These are phyloP conservation scores for Megathymus violae DNA, from an alignment of 1,140 invertebrate species.

Conservation along the genomic window DNA sequence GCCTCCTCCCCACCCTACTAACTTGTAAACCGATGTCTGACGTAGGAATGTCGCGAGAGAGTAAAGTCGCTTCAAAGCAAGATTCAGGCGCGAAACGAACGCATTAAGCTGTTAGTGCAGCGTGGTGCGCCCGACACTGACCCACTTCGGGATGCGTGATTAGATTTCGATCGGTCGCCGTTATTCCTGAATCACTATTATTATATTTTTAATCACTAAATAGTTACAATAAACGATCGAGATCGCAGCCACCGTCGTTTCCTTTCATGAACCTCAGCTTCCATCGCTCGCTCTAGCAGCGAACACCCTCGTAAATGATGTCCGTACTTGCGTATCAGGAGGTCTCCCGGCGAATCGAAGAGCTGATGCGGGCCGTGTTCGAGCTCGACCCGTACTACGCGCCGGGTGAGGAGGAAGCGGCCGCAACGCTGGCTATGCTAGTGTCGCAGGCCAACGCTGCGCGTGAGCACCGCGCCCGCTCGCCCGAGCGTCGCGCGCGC, in stretches of 20 bases:
- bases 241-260: conserved; percentile 78
- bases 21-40: conserved; percentile 74
- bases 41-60: conserved; percentile 92
- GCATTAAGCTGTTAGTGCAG: conserved; percentile 93
- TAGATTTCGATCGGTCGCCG: conserved; percentile 60
- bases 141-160: conserved; percentile 85
- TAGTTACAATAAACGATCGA: conserved; percentile 68
- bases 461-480: too few relatives aligned
- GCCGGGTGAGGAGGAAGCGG: too few relatives aligned
- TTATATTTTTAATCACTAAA: conserved; percentile 65
- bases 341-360: conserved; percentile 87
- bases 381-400: too few relatives aligned
- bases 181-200: conserved; percentile 52
- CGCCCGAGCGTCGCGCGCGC: too few relatives aligned
- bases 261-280: conserved; percentile 61
- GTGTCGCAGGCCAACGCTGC: too few relatives aligned
- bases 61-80: conserved; percentile 94
- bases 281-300: conserved; percentile 52
- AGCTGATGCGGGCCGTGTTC: conserved; percentile 86
- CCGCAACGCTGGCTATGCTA: too few relatives aligned
- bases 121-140: conserved; percentile 92
- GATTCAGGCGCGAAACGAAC: conserved; percentile 93
- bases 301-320: conserved; percentile 75
- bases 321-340: conserved; percentile 89
- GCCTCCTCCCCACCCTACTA: conserved; percentile 77